phyloP scores from a whole-genome alignment of 2,888 invertebrate species.

The Noctua janthina region DNA sequence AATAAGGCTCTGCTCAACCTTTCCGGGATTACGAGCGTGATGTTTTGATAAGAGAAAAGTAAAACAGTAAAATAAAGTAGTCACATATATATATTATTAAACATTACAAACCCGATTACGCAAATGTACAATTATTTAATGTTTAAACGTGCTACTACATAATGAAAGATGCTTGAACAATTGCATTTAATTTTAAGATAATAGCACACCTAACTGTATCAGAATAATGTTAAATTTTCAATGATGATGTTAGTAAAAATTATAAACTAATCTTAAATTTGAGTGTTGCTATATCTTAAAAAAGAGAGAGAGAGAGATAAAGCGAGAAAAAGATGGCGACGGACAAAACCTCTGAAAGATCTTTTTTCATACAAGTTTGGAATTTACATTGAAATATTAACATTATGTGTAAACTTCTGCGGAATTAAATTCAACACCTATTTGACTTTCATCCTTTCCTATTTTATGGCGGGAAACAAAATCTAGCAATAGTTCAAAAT shows the following conservation, averaged over 20 bases:
- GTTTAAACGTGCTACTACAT: constrained; percentile 60
- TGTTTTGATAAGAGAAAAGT: not conserved
- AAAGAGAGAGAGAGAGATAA: not conserved
- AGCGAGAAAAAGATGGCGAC: not conserved
- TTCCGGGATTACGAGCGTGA: not conserved
- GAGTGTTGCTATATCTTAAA: not conserved
- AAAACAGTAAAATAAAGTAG: constrained; percentile 43
- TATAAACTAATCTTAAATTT: not conserved
- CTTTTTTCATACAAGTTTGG: not conserved
- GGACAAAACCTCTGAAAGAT: not conserved
- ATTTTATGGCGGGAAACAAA: not conserved
- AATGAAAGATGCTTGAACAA: constrained; percentile 51
- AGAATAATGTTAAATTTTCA: not conserved
- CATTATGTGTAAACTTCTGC: not conserved
- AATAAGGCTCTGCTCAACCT: not conserved
- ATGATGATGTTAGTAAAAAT: not conserved
- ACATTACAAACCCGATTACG: constrained; percentile 67
- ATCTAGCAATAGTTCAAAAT: not conserved
- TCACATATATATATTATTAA: constrained; percentile 64
- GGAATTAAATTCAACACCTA: not conserved
- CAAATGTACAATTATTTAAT: constrained; percentile 64
- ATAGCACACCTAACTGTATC: constrained; percentile 24
- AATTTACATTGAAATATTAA: not conserved
- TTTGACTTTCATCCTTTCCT: not conserved
- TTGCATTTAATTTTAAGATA: constrained; percentile 25